Conservation (phyloP, 53 echinoderm and acorn worm genomes). For the Astropecten irregularis region DNA sequence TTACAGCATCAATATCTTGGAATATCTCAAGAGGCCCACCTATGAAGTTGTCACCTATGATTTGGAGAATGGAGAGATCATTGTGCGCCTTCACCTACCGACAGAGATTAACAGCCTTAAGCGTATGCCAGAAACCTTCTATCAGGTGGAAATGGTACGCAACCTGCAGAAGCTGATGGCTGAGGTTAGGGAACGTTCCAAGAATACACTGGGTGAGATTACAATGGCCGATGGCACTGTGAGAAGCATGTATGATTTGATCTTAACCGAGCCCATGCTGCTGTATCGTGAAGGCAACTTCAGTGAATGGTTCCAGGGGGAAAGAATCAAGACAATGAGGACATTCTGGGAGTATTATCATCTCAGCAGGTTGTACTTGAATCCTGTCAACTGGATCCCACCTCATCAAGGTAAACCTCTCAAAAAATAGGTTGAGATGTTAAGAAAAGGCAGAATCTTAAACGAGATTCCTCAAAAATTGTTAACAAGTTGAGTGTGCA, state of each 20-base stretch:
- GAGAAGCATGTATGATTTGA: slow-evolving; percentile 37
- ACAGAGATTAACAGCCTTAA: slow-evolving; percentile 28
- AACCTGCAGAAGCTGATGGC: not conserved
- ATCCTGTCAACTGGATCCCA: slow-evolving; percentile 69
- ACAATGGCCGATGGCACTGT: slow-evolving; percentile 5
- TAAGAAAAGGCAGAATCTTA: too few species aligned
- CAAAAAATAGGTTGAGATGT: not conserved
- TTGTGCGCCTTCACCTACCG: slow-evolving; percentile 54
- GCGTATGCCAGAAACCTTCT: not conserved
- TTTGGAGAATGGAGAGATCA: slow-evolving; percentile 68
- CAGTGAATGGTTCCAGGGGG: slow-evolving; percentile 5
- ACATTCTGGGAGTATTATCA: slow-evolving; percentile 6
- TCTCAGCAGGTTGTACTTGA: slow-evolving; percentile 14
- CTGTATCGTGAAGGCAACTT: slow-evolving; percentile 20
- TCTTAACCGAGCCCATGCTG: slow-evolving; percentile 30
- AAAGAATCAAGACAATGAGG: not conserved
- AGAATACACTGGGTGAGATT: slow-evolving; percentile 26
- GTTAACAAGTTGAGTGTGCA: too few species aligned
- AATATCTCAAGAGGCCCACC: slow-evolving; percentile 17
- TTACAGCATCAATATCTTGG: not conserved
- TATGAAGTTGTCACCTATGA: slow-evolving; percentile 61
- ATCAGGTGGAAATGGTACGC: not conserved
- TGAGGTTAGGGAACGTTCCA: slow-evolving; percentile 27
- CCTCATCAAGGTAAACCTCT: slow-evolving; percentile 78
- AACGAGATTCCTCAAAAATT: too few species aligned